Percentiles rank a stretch among this genome's conserved stretches.
Evolutionary conservation across 2,888 invertebrate species (phyloP).

Genomic region (Phytoseiulus persimilis): DNA sequence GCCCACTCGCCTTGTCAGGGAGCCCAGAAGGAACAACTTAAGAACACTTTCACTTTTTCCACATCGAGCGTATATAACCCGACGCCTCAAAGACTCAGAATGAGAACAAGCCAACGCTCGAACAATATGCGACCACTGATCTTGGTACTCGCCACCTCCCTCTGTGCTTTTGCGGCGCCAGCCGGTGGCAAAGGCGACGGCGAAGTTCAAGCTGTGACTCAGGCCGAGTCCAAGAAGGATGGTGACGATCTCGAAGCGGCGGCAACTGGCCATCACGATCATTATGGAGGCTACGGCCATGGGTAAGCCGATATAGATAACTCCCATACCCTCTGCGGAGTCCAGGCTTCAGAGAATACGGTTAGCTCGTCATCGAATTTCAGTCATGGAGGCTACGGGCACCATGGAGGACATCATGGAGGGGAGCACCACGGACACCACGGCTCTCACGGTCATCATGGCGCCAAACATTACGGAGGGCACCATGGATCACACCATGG

Average conservation of each 20-base stretch:
- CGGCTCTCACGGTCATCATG: slow-evolving; percentile 19
- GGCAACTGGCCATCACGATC: background rate
- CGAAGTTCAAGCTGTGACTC: background rate
- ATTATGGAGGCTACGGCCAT: background rate
- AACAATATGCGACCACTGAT: background rate
- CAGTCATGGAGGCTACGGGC: slow-evolving; percentile 1
- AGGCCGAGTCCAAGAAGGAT: background rate
- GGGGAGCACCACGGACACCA: slow-evolving; percentile 16
- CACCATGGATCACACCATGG: slow-evolving; percentile 7
- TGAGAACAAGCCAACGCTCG: background rate
- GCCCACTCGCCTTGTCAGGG: background rate
- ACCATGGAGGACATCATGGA: slow-evolving; percentile 12
- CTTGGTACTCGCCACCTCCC: background rate
- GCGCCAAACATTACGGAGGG: slow-evolving; percentile 14
- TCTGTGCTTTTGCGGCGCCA: background rate
- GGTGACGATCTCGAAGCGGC: slow-evolving; percentile 13
- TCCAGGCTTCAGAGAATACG: too few relatives aligned
- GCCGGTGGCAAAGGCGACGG: background rate
- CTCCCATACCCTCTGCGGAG: too few relatives aligned
- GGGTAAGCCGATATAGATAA: background rate
- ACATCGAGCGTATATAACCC: background rate
- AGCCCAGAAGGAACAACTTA: background rate
- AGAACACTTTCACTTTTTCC: background rate
- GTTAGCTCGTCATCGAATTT: background rate
- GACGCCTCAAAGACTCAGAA: background rate